Evolutionary conservation across 2,888 invertebrate species (phyloP).

Genomic region (Lobophora halterata): DNA sequence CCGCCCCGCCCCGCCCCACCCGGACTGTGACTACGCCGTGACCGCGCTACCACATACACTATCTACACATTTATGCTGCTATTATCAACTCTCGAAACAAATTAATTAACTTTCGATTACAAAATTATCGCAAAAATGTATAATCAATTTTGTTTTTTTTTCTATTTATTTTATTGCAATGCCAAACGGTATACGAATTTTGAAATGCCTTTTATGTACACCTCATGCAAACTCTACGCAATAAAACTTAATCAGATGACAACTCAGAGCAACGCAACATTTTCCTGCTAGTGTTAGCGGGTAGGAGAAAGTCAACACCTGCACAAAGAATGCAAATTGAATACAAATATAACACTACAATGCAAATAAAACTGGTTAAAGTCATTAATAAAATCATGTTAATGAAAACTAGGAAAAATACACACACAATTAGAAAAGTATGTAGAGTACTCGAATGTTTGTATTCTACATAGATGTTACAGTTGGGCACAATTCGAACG

Average conservation of each 20-base stretch:
- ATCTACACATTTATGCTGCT: slow-evolving; percentile 66
- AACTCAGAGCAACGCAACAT: slow-evolving; percentile 77
- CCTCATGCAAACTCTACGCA: slow-evolving; percentile 64
- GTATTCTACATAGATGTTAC: slow-evolving; percentile 55
- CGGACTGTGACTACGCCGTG: slow-evolving; percentile 23
- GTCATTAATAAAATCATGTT: slow-evolving; percentile 65
- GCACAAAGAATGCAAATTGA: slow-evolving; percentile 78
- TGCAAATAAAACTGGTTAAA: slow-evolving; percentile 69
- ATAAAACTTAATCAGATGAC: slow-evolving; percentile 49
- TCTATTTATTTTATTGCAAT: slow-evolving; percentile 41
- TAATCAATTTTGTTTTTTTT: slow-evolving; percentile 28
- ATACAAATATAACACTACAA: slow-evolving; percentile 75
- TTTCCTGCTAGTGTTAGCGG: slow-evolving; percentile 80
- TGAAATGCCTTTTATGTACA: slow-evolving; percentile 61
- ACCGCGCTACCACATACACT: slow-evolving; percentile 71
- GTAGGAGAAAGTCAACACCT: slow-evolving; percentile 78
- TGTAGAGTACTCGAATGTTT: slow-evolving; percentile 42
- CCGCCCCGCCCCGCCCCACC: slow-evolving; percentile 17
- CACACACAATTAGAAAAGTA: slow-evolving; percentile 52
- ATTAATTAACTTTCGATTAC: slow-evolving; percentile 60
- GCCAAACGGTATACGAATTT: slow-evolving; percentile 56
- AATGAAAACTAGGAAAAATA: slow-evolving; percentile 52
- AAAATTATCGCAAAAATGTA: slow-evolving; percentile 29
- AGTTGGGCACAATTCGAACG: slow-evolving; percentile 44
- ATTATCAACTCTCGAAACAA: slow-evolving; percentile 63